Evolutionary conservation across 1,140 invertebrate genomes (phyloP).

Genomic region (Anoplophora glabripennis): DNA sequence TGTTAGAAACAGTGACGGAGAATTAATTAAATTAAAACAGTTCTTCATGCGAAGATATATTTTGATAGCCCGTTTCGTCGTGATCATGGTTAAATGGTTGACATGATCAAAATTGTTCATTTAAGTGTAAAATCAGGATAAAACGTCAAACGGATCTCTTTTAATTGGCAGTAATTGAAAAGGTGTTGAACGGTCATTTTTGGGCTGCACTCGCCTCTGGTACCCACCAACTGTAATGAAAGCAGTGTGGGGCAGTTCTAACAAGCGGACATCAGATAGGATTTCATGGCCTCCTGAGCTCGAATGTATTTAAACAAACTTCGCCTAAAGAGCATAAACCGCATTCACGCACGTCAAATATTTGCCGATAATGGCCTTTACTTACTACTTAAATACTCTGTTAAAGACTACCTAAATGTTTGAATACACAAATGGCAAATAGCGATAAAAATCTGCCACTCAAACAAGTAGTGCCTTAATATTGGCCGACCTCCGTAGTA

Average conservation of each 20-base stretch:
- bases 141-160: constrained; percentile 7
- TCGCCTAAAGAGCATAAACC: neutral
- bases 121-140: constrained; percentile 7
- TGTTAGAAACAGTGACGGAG: no score
- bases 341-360: constrained; percentile 32
- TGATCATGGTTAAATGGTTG: neutral
- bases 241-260: constrained; percentile 6
- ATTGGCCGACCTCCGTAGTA: no score
- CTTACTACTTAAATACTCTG: constrained; percentile 37
- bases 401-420: constrained; percentile 35
- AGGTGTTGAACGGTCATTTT: constrained; percentile 26
- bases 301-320: constrained; percentile 6
- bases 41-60: neutral
- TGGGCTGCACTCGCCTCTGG: constrained; percentile 2
- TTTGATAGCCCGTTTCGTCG: neutral
- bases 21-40: no score
- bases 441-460: constrained; percentile 29
- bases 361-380: constrained; percentile 39
- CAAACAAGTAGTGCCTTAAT: neutral
- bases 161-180: constrained; percentile 27
- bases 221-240: constrained; percentile 17
- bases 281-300: constrained; percentile 10
- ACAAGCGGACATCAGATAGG: constrained; percentile 19
- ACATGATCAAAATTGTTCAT: constrained; percentile 24
- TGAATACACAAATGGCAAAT: constrained; percentile 34